Base-by-base conservation (phyloP, 2,113 vertebrate species). In the Embiotoca jacksoni region DNA sequence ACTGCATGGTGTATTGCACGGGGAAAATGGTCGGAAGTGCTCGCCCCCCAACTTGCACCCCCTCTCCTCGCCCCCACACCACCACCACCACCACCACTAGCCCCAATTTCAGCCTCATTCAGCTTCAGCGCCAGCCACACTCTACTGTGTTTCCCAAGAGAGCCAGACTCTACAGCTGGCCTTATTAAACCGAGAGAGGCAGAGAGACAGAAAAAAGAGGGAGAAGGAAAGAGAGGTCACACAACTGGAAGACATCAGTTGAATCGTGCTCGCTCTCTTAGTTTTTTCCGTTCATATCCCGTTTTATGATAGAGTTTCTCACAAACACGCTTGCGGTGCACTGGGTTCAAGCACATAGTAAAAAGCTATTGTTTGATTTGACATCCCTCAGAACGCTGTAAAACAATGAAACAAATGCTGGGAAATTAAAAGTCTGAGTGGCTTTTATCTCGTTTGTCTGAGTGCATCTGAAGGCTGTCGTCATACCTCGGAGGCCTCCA, bases 161-260 rank as follows among this genome's bases (percentile, higher is more conserved):
- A 86, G 82, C 81, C 88, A 89, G 89, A 88, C 88, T 89, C 90
- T 92, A 92, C 91, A 94, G 91, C 92, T 93, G 90, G 89, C 90
- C 88, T 90, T 91, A 92, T 93, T 93, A 92, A 93, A 93, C 85
- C 13, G 57, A 86, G 80, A 85, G 90, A 90, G 85, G 82, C 89
- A 80, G 85, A 72, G 87, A 91, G 84, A 92, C 84, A 87, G 82
- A 92, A 90, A 91, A 92, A 90, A 90, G 86, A 87, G 65, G 84
- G 65, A 63, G 90, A 91, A 89, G 83, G 85, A 92, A 90, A 91
- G 89, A 92, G 90, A 92, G 92, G 89, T 93, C 92, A 93, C 89
- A 92, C 92, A 93, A 93, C 91, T 92, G 92, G 91, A 93, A 94
- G 90, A 93, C 92, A 93, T 94, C 91, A 92, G 92, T 81, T 87